Percentiles rank a stretch among this genome's conserved stretches.
Conservation (phyloP, 2,797 vertebrate species). For the Lindbergichthys nudifrons region DNA sequence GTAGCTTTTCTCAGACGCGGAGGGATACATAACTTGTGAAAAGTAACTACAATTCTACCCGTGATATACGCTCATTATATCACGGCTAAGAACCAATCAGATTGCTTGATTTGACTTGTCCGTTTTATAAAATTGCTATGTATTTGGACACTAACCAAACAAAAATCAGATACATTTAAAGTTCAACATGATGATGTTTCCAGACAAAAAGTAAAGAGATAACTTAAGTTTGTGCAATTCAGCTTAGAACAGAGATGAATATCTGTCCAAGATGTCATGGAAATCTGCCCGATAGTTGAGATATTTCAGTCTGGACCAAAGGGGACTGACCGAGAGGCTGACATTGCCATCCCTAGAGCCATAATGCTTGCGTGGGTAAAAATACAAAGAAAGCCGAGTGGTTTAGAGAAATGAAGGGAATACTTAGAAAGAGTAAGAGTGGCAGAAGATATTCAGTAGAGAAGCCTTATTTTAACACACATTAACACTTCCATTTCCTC, state of each 20-base stretch:
- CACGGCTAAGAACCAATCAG: no score
- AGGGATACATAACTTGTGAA: no score
- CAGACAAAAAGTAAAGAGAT: background rate
- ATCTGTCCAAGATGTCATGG: background rate
- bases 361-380: background rate
- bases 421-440: background rate
- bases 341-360: background rate
- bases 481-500: conserved; percentile 53
- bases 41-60: no score
- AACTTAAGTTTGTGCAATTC: background rate
- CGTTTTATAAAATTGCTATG: background rate
- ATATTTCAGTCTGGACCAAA: conserved; percentile 9
- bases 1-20: no score
- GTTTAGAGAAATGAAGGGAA: conserved; percentile 1
- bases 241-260: background rate
- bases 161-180: background rate
- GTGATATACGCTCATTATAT: no score
- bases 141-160: background rate
- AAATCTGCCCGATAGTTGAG: background rate
- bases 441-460: background rate
- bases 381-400: background rate
- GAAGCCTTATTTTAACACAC: conserved; percentile 18
- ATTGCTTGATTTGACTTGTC: no score
- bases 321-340: background rate
- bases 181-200: background rate